Base-by-base conservation (phyloP, 2,113 vertebrate species). In the Erinaceus europaeus region DNA sequence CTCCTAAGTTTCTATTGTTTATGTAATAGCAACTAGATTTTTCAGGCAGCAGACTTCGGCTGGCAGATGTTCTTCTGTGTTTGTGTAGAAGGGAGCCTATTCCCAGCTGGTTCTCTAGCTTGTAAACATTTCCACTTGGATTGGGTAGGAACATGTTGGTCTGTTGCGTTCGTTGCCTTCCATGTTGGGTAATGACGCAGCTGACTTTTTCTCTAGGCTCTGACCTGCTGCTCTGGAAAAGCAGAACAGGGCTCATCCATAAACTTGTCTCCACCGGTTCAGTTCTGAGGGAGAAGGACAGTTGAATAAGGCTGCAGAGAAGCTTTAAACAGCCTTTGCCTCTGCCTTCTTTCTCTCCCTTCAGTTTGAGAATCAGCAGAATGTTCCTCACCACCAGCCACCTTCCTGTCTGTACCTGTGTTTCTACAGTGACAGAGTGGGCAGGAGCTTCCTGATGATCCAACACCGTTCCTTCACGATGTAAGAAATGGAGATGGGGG, bases 111-210 rank as follows among this genome's bases (percentile, higher is more conserved):
- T 40, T 44, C 50, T 77, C 32, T 50, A 42, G 29, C 87, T 82
- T 52, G 46, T 77, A 74, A 92, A 82, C 74, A 78, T 85, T 82
- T 73, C 59, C 64, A 74, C 73, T 91, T 73, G 87, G 55, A 74
- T 59, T 84, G 59, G 32, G 27, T 42, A 64, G 69, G 71, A 83
- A 59, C 65, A 11, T n/a, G 62, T 57, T 46, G 44, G 59, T 40
- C 59, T 82, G n/a, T 59, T 74, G 87, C 62, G 65, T 85, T 89
- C 62, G 65, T 85, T 89, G 65, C 75, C 78, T 55, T 81, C 62
- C 48, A 50, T 80, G 40, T 68, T 55, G 74, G 50, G 29, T 90
- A 46, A 82, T 84, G 52, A 20, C 1, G 3, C 67, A 61, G 69
- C 53, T 85, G 55, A 25, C 36, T 73, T 82, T 81, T 84, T 77